Evolutionary conservation across 2,888 invertebrate species (phyloP).

Genomic region (Neuroscelio doddi): DNA sequence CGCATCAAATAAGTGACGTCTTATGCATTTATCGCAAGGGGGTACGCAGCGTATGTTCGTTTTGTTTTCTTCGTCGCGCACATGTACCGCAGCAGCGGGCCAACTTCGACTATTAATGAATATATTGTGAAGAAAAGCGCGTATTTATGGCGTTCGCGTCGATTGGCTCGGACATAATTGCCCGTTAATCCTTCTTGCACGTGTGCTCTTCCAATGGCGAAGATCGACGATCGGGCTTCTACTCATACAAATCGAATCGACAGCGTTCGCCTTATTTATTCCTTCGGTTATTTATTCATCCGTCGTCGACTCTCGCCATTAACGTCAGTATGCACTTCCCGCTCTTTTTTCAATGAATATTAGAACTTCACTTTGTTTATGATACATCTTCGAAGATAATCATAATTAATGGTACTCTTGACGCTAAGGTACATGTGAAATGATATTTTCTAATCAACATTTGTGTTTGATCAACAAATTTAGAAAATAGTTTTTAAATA

Average conservation of each 20-base stretch:
- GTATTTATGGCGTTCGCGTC: not conserved
- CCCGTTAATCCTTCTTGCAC: slow-evolving; percentile 10
- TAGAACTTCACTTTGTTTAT: not conserved
- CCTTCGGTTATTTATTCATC: slow-evolving; percentile 7
- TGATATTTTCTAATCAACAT: not conserved
- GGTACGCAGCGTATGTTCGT: not conserved
- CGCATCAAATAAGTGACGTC: slow-evolving; percentile 27
- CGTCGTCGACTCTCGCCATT: slow-evolving; percentile 7
- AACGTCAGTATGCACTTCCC: not conserved
- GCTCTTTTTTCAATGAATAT: not conserved
- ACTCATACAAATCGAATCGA: not conserved
- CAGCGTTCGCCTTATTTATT: slow-evolving; percentile 4
- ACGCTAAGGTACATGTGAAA: not conserved
- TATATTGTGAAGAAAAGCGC: not conserved
- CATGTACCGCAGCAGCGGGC: not conserved
- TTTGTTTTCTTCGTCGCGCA: slow-evolving; percentile 6
- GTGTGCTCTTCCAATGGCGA: not conserved
- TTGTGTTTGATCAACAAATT: too few relatives aligned
- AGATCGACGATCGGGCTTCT: not conserved
- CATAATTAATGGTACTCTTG: slow-evolving; percentile 3
- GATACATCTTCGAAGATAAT: slow-evolving; percentile 5
- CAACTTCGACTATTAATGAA: slow-evolving; percentile 15
- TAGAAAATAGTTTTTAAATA: not conserved
- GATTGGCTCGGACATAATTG: slow-evolving; percentile 6
- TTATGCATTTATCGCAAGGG: slow-evolving; percentile 2